Percentiles rank a stretch among this genome's conserved stretches.
These are phyloP conservation scores for Hymenochirus boettgeri DNA, from an alignment of 2,113 vertebrate genomes.

Conservation along the genomic window DNA sequence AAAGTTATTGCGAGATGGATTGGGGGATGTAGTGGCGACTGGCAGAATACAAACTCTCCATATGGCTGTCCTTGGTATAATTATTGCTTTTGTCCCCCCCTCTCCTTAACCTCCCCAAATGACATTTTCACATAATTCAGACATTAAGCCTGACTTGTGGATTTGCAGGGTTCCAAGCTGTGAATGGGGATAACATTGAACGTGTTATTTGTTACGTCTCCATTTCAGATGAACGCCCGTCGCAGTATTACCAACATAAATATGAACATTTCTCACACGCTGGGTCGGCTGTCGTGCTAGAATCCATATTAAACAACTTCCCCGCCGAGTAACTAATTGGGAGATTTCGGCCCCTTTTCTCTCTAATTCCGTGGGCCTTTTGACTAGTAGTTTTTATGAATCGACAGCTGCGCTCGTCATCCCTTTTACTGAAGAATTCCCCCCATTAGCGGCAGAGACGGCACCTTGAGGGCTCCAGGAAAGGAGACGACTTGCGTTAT, in stretches of 20 bases:
- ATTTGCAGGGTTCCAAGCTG: conserved; percentile 47
- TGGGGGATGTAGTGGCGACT: no score
- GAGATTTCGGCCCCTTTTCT: conserved; percentile 39
- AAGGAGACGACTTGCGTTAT: conserved; percentile 12
- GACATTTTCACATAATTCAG: conserved; percentile 52
- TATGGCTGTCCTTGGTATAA: no score
- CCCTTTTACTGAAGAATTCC: conserved; percentile 17
- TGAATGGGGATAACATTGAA: conserved; percentile 51
- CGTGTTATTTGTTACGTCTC: conserved; percentile 45
- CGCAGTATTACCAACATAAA: conserved; percentile 45
- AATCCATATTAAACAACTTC: conserved; percentile 35
- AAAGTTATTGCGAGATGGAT: no score
- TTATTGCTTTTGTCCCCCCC: no score
- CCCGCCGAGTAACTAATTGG: conserved; percentile 38
- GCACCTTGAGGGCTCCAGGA: background rate
- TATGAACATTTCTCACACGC: conserved; percentile 47
- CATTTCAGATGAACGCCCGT: conserved; percentile 50
- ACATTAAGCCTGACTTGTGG: conserved; percentile 44
- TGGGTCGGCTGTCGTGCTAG: conserved; percentile 45
- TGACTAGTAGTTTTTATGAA: conserved; percentile 29
- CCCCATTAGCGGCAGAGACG: conserved; percentile 27
- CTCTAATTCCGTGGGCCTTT: conserved; percentile 25
- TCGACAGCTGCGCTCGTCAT: conserved; percentile 33
- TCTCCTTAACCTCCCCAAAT: background rate
- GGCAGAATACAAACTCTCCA: no score